Evolutionary conservation across 2,888 invertebrate genomes (phyloP), one percentile per base, ranked within the genome.

Genomic region (Pseudoips prasinana): DNA sequence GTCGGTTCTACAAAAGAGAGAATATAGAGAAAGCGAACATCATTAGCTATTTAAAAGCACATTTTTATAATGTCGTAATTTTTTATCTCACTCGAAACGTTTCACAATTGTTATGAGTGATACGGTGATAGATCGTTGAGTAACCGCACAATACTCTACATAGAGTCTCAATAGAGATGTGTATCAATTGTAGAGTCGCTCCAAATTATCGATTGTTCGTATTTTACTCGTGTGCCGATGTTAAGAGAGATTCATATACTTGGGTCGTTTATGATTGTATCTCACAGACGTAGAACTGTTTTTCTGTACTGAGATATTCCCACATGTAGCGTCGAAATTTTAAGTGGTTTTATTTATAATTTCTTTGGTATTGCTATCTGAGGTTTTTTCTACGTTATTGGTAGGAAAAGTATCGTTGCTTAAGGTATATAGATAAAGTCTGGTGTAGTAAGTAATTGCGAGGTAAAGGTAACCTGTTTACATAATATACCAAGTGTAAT

Each of bases 131-230:
- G 36, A 24, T 26, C 25, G 42, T 44, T 40, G 46, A 46, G 46
- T 29, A 50, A 45, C 27, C 39, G 30, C 34, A 62, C 54, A 62
- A 61, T 59, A 47, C 46, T 45, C 42, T 25, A 36, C 31, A 34
- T 39, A 19, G 40, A 32, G 23, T 26, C 24, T 46, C 39, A 49
- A 58, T 53, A 51, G 48, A 67, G 69, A 69, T 70, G 60, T 54
- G 52, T 64, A 70, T 70, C 68, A 38, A 29, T 25, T 31, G 43
- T 38, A 34, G 36, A 42, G 63, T 55, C 50, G 62, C 58, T 52
- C 63, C 64, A 72, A 76, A 75, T 70, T 64, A 69, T 68, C 72
- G 69, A 75, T 75, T 76, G 74, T 76, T 73, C 59, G 59, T 28
- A 37, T 54, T 45, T 46, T 51, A 53, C 39, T 36, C 44, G 35